Conservation (phyloP, 2,113 vertebrate species). For the Potamarius usumacintae region DNA sequence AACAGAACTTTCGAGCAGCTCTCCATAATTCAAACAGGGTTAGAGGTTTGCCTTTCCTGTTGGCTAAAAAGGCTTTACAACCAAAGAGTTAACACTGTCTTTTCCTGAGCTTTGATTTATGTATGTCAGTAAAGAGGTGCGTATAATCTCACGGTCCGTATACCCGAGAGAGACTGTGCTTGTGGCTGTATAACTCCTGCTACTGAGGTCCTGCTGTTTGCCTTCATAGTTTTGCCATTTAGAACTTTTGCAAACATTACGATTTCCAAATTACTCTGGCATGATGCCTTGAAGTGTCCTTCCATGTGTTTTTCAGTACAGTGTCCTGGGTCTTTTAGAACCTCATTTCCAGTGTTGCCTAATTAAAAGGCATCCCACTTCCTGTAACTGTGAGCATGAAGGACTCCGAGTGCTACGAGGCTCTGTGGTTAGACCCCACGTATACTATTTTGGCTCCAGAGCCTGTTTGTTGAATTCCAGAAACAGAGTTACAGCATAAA, state of each 20-base stretch:
- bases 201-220: conserved; percentile 26
- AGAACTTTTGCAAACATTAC: conserved; percentile 35
- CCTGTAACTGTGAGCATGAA: conserved; percentile 41
- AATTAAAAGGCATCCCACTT: conserved; percentile 51
- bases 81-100: conserved; percentile 12
- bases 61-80: conserved; percentile 25
- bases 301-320: conserved; percentile 34
- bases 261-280: conserved; percentile 43
- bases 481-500: conserved; percentile 52
- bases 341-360: conserved; percentile 43
- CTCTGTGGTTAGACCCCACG: conserved; percentile 30
- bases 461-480: conserved; percentile 57
- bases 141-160: not conserved
- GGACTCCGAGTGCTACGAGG: conserved; percentile 24
- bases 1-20: not conserved
- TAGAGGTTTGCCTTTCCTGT: not conserved
- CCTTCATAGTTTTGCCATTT: conserved; percentile 38
- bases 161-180: not conserved
- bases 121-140: conserved; percentile 20
- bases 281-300: conserved; percentile 38
- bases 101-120: conserved; percentile 33
- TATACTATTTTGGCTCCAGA: conserved; percentile 51
- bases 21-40: conserved; percentile 29
- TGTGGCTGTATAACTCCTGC: conserved; percentile 8
- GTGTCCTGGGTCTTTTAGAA: conserved; percentile 22